Evolutionary conservation across 1,140 invertebrate genomes (phyloP), one percentile per base, ranked within the genome.

Genomic region (Amyelois transitella): DNA sequence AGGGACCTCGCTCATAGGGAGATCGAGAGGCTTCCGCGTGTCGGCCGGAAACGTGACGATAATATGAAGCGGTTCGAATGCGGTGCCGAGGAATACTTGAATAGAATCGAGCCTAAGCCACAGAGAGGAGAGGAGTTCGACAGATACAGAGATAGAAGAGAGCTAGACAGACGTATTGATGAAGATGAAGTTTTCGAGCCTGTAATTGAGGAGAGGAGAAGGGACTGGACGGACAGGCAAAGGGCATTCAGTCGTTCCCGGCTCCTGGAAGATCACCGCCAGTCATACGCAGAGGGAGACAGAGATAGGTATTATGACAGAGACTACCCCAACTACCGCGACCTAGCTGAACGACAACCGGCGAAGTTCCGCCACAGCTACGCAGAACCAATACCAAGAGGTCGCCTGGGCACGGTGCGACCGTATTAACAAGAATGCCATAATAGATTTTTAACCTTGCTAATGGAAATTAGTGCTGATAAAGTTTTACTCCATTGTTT

Each of bases 361-460:
- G 72, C 77, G 4, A 88, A 89, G 54, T 86, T 84, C 64, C 75
- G 87, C 12, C 88, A 89, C 64, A 89, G 88, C 55, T 89, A 89
- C 53, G 88, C 88, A 22, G 87, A 89, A 52, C 88, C 88, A 10
- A 82, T 89, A 49, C 81, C 83, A 0, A 64, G 88, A 20, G 86
- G 82, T n/a, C 80, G 87, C 24, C 75, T 89, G 5, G 86, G 86
- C 0, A 86, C 87, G 47, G 86, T 89, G 22, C 72, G 86, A 59
- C 86, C 88, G 28, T 89, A 88, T 62, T 89, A 66, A 81, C 62
- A 2, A 3, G 20, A 2, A 73, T 80, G 84, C 81, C 81, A 87
- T 84, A 87, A 70, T 86, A 81, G 77, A 69, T 71, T 52, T 68
- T 58, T 60, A 64, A 47, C 53, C 50, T 38, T 38, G 32, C 32